A percentile compares a stretch with the other conserved stretches of the same genome.
Evolutionary conservation across 2,888 invertebrate species (phyloP).

Genomic region (Platerodrilus igneus): DNA sequence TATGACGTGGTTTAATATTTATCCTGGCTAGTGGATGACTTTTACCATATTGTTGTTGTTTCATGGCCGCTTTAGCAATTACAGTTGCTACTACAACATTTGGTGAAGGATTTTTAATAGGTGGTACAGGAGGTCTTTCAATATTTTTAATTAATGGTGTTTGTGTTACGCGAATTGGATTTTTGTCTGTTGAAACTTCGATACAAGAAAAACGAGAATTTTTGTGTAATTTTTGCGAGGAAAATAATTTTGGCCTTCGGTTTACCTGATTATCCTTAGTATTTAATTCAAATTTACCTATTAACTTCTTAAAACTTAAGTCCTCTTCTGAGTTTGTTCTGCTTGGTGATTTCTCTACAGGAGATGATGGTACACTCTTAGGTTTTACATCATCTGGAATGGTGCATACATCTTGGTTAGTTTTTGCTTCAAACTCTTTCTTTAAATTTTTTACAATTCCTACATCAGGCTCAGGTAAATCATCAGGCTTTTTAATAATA

Average conservation of each 20-base stretch:
- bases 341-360: constrained; percentile 43
- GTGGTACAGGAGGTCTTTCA: constrained; percentile 47
- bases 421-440: constrained; percentile 83
- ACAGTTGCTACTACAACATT: constrained; percentile 63
- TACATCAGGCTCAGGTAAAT: constrained; percentile 46
- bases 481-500: constrained; percentile 38
- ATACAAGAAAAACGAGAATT: constrained; percentile 41
- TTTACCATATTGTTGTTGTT: constrained; percentile 84
- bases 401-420: constrained; percentile 32
- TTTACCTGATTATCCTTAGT: constrained; percentile 41
- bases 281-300: constrained; percentile 64
- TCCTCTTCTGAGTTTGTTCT: constrained; percentile 51
- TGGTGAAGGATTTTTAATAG: constrained; percentile 36
- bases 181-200: constrained; percentile 40
- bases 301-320: constrained; percentile 68
- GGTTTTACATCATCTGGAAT: constrained; percentile 35
- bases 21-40: constrained; percentile 88
- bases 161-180: constrained; percentile 30
- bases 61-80: constrained; percentile 67
- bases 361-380: constrained; percentile 60
- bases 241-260: constrained; percentile 21
- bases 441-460: constrained; percentile 83
- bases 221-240: constrained; percentile 23
- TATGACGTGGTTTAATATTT: constrained; percentile 71
- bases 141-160: constrained; percentile 37